Evolutionary conservation across 2,888 invertebrate species (phyloP), one percentile per base, ranked within the genome.

Genomic region (Lycaena phlaeas): DNA sequence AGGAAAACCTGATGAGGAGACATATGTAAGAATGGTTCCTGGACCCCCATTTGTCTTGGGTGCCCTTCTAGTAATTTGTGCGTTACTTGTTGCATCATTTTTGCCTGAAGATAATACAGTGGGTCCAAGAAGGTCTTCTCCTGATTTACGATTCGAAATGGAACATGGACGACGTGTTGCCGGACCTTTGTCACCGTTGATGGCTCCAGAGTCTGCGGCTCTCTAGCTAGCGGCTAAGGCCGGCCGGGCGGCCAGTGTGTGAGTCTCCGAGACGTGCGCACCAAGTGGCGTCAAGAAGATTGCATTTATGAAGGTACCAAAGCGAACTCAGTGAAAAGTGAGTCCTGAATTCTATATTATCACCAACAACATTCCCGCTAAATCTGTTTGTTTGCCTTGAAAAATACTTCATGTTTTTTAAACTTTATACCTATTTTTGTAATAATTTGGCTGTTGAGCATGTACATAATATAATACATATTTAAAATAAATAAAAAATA

Each of bases 11-110:
- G 63, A 78, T 22, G 84, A 89, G 47, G 91, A 82, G 45, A 68
- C 70, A 42, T 77, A 84, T 81, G 63, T 89, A 49, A 85, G 94
- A 85, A 79, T 96, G 67, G 91, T 98, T 64, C 98, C 98, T 26
- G 99, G 99, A 1, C 99, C 99, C 43, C 98, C 99, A 9, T 99
- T 99, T 78, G 95, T 98, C 48, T 94, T 98, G 77, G 99, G 99
- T 45, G 97, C 98, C 40, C 87, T 98, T 68, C 89, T 99, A 77
- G 98, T 98, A 54, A 92, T 98, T 59, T 92, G 96, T 73, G 98
- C 98, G 45, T 89, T 99, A 57, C 85, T 98, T 57, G 97, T 98
- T 59, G 94, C 95, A 38, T 90, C 93, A 36, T 95, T 94, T 84
- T 91, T 95, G 76, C 92, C 93, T 15, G 92, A 92, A 65, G 87